These are phyloP conservation scores for Manis javanica DNA, from an alignment of 2,797 vertebrate genomes.

Conservation along the genomic window DNA sequence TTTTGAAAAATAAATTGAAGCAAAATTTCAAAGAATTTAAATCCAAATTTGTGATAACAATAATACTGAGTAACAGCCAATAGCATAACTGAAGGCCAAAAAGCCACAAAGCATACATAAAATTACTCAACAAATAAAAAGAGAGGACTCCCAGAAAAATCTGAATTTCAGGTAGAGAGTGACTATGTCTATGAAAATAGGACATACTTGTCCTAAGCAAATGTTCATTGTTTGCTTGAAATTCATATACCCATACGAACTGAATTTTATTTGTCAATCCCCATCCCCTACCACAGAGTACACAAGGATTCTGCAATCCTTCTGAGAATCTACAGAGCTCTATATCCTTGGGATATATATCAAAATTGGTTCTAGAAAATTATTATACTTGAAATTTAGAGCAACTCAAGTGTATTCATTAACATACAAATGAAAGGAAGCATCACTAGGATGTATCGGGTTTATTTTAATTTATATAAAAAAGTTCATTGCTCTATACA, in stretches of 20 bases:
- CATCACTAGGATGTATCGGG: neutral
- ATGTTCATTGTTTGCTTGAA: neutral
- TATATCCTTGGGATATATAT: neutral
- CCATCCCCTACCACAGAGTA: neutral
- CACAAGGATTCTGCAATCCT: neutral
- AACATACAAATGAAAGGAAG: neutral
- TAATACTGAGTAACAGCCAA: neutral
- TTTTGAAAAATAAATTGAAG: neutral
- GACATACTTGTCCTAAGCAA: neutral
- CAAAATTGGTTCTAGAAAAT: neutral
- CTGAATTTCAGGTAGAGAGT: neutral
- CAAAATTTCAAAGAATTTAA: neutral
- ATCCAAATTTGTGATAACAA: neutral
- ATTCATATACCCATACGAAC: neutral
- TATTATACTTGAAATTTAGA: constrained; percentile 1
- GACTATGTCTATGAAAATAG: neutral
- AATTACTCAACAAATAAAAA: neutral
- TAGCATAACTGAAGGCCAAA: neutral
- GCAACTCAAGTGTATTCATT: neutral
- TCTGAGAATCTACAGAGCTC: neutral
- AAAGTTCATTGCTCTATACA: neutral
- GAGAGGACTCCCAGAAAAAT: neutral
- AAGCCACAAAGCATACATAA: neutral
- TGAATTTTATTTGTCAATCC: neutral
- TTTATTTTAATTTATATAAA: constrained; percentile 35